Evolutionary conservation across 2,113 vertebrate genomes (phyloP).

Genomic region (Motacilla tschutschensis): DNA sequence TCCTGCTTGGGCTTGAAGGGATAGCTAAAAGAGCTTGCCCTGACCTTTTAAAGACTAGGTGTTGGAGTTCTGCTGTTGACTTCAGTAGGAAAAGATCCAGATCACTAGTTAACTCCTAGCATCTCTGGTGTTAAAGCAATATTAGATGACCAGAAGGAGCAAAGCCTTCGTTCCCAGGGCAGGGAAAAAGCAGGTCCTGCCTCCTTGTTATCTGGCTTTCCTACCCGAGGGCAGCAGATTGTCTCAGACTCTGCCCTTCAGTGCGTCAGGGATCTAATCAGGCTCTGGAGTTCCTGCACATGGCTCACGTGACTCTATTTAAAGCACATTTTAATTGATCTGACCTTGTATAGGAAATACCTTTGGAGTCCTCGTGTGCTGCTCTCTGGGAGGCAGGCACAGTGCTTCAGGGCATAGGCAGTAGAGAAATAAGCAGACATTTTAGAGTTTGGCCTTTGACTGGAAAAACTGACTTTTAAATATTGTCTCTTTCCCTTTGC

Average conservation of each 20-base stretch:
- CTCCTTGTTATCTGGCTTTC: not conserved
- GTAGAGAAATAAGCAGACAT: not conserved
- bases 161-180: not conserved
- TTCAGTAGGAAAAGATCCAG: not conserved
- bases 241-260: not conserved
- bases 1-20: not conserved
- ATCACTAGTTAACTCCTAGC: not conserved
- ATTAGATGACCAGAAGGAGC: not conserved
- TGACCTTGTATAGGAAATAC: constrained; percentile 40
- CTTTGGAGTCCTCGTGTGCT: not conserved
- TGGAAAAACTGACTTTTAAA: constrained; percentile 35
- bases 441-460: constrained; percentile 9
- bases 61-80: not conserved
- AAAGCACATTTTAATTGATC: constrained; percentile 43
- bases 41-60: not conserved
- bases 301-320: not conserved
- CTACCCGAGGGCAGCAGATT: not conserved
- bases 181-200: not conserved
- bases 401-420: not conserved
- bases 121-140: not conserved
- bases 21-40: not conserved
- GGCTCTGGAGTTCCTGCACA: not conserved
- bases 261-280: not conserved
- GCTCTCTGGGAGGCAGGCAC: not conserved
- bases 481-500: not conserved